phyloP scores from a whole-genome alignment of 2,888 invertebrate species.

The Limnephilus auricula region DNA sequence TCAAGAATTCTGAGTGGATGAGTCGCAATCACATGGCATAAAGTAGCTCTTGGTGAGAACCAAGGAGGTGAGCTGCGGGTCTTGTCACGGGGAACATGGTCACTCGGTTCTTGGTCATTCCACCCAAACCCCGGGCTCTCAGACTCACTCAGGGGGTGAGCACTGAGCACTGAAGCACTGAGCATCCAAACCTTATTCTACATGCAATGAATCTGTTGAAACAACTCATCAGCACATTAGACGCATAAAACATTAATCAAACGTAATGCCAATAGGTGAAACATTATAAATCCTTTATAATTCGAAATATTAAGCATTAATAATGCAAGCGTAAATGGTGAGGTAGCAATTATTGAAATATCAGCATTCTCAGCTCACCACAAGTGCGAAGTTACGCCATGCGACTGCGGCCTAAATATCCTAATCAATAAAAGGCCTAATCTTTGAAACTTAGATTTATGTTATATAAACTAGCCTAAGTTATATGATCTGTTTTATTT shows the following conservation, averaged over 20 bases:
- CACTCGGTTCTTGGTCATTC: not conserved
- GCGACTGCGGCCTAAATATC: not conserved
- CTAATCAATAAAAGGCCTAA: not conserved
- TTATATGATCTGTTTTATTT: not conserved
- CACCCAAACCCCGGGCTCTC: not conserved
- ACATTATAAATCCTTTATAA: not conserved
- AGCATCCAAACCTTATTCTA: not conserved
- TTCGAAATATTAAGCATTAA: no score
- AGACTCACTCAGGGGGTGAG: not conserved
- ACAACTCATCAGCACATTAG: not conserved
- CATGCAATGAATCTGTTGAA: not conserved
- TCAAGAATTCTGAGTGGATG: constrained; percentile 2
- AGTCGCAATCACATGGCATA: not conserved
- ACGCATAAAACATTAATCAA: no score
- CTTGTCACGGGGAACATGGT: not conserved
- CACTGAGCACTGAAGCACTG: not conserved
- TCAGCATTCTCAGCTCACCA: not conserved
- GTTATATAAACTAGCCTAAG: not conserved
- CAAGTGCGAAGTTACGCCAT: not conserved
- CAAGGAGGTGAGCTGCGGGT: not conserved
- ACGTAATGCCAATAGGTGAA: not conserved
- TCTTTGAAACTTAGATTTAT: not conserved
- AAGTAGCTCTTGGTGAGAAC: not conserved
- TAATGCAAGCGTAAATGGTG: not conserved
- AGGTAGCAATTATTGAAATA: not conserved